phyloP scores from a whole-genome alignment of 1,140 invertebrate species.

The Sminthurinus signatus region DNA sequence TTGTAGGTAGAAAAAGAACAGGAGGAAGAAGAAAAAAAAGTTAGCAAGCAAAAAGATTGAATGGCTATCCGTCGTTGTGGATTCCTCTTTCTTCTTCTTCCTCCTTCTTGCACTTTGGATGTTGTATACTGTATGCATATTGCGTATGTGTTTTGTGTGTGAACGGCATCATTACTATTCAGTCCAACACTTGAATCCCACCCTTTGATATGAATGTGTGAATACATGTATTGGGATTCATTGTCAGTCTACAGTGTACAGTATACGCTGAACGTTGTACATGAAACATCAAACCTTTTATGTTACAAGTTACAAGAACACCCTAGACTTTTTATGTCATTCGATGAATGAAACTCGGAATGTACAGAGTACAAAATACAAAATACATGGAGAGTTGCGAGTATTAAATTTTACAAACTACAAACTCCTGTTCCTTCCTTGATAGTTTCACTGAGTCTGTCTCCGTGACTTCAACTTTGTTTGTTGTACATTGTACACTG shows the following conservation, averaged over 20 bases:
- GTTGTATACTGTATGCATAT: too few relatives aligned
- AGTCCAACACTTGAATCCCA: conserved; percentile 6
- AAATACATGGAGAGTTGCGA: too few relatives aligned
- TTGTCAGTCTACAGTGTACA: neutral
- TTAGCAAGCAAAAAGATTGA: too few relatives aligned
- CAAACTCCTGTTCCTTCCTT: too few relatives aligned
- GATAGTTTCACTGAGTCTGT: too few relatives aligned
- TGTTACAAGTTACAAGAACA: neutral
- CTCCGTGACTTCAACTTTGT: too few relatives aligned
- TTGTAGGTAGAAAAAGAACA: too few relatives aligned
- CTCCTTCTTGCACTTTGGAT: too few relatives aligned
- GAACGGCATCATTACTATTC: neutral
- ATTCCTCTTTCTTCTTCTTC: neutral
- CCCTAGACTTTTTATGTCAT: neutral
- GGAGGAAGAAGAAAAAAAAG: too few relatives aligned
- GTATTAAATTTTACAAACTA: too few relatives aligned
- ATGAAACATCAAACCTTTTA: neutral
- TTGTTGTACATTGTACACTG: too few relatives aligned
- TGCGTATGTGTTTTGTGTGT: neutral
- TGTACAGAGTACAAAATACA: too few relatives aligned
- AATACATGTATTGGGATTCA: neutral
- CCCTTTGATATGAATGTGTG: conserved; percentile 14
- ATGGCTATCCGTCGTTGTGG: neutral
- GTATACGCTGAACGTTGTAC: neutral
- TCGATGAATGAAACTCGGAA: conserved; percentile 1